Evolutionary conservation across 2,797 vertebrate species (phyloP).

Genomic region (Arnoldichthys spilopterus): DNA sequence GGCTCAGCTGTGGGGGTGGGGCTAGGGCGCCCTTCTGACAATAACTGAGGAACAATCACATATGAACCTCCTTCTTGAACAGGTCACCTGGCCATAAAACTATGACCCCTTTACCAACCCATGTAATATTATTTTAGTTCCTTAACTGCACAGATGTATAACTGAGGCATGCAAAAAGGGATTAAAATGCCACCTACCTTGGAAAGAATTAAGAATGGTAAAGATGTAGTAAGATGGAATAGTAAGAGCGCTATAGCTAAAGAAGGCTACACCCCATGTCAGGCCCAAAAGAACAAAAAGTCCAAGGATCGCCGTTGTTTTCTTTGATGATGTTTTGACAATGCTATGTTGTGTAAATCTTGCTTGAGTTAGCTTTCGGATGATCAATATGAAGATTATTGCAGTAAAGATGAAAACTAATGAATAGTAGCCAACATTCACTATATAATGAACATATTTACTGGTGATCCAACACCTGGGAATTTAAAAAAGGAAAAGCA

Average conservation of each 20-base stretch:
- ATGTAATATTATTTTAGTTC: no score
- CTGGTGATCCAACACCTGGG: constrained; percentile 71
- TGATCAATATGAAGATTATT: constrained; percentile 43
- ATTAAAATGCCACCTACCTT: constrained; percentile 58
- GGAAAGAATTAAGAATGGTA: constrained; percentile 69
- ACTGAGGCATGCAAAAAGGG: not conserved
- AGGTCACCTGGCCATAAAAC: no score
- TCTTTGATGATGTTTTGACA: not conserved
- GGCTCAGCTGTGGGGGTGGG: no score
- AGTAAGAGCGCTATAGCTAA: constrained; percentile 61
- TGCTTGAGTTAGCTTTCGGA: constrained; percentile 22
- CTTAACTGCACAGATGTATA: not conserved
- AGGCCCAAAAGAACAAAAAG: constrained; percentile 65
- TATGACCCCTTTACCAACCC: no score
- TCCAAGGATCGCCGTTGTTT: constrained; percentile 47
- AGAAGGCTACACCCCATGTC: constrained; percentile 71
- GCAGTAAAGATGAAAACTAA: constrained; percentile 65
- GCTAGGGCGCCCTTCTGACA: no score
- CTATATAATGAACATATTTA: constrained; percentile 49
- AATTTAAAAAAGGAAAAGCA: not conserved
- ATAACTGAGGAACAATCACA: no score
- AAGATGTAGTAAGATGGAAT: constrained; percentile 67
- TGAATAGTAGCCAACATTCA: constrained; percentile 66
- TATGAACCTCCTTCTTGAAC: no score
- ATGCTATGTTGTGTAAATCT: rapidly evolving